A percentile compares a stretch with the other conserved stretches of the same genome.
Evolutionary conservation across 1,140 invertebrate species (phyloP).

Genomic region (Megalopta genalis): DNA sequence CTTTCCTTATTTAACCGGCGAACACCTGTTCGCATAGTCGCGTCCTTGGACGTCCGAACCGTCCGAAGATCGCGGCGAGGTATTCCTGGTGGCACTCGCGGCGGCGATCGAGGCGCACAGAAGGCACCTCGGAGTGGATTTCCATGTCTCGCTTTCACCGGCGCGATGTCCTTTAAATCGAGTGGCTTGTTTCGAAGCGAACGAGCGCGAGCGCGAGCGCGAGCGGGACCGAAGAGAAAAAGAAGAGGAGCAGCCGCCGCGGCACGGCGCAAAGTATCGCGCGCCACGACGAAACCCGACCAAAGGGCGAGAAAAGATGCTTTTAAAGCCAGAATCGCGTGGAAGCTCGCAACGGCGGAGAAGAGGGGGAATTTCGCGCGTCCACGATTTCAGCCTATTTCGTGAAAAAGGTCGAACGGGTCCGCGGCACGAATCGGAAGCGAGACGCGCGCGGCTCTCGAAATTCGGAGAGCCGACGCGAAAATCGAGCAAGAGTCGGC

Average conservation of each 20-base stretch:
- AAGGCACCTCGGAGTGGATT: constrained; percentile 49
- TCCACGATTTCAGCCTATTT: neutral
- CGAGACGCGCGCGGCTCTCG: constrained; percentile 3
- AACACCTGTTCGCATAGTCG: constrained; percentile 49
- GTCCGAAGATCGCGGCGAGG: constrained; percentile 39
- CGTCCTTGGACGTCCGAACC: constrained; percentile 51
- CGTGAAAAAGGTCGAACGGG: neutral
- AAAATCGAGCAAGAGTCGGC: constrained; percentile 10
- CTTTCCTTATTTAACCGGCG: constrained; percentile 19
- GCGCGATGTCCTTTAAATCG: constrained; percentile 46
- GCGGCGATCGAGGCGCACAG: constrained; percentile 21
- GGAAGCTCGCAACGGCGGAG: too few relatives aligned
- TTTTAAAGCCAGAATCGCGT: too few relatives aligned
- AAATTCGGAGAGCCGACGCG: neutral
- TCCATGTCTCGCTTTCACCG: constrained; percentile 52
- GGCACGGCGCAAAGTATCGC: neutral
- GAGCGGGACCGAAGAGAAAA: neutral
- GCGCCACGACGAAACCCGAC: neutral
- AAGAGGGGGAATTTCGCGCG: neutral
- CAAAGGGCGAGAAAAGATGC: too few relatives aligned
- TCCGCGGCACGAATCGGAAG: too few relatives aligned
- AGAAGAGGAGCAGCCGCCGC: too few relatives aligned
- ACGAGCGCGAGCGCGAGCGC: neutral
- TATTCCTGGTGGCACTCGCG: constrained; percentile 19
- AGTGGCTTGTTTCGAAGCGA: constrained; percentile 30